Percentiles rank a stretch among this genome's conserved stretches.
Conservation (phyloP, 2,888 invertebrate species). For the Phortica okadai region DNA sequence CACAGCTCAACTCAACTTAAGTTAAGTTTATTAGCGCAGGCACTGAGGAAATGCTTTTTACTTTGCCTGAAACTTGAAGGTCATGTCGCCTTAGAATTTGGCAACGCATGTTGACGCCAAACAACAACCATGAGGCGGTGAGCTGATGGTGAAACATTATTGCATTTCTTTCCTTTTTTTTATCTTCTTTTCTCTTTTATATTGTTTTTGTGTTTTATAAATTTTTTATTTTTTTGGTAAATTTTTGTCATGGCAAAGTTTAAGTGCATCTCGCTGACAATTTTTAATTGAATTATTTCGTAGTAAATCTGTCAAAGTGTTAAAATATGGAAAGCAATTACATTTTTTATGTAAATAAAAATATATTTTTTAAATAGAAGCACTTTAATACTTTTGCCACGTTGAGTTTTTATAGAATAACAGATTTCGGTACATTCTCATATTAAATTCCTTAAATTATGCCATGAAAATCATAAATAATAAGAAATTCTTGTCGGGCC, state of each 20-base stretch:
- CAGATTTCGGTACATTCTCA: no score
- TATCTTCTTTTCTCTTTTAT: background rate
- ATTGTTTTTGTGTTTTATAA: background rate
- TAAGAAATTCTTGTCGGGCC: no score
- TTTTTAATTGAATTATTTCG: slow-evolving; percentile 14
- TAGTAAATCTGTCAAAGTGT: background rate
- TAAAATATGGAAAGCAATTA: background rate
- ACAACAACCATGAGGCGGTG: no score
- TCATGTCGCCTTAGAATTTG: slow-evolving; percentile 7
- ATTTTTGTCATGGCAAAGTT: slow-evolving; percentile 5
- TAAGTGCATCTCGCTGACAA: slow-evolving; percentile 9
- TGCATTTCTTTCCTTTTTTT: background rate
- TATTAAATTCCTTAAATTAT: no score
- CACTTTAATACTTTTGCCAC: no score
- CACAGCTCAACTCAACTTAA: background rate
- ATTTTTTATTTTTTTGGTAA: background rate
- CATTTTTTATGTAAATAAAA: background rate
- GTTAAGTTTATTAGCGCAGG: background rate
- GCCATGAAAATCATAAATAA: no score
- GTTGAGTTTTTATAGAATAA: no score
- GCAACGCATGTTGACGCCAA: background rate
- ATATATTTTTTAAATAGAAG: no score
- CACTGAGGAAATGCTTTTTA: background rate
- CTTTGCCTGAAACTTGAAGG: background rate
- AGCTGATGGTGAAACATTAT: background rate